Evolutionary conservation across 2,113 vertebrate species (phyloP).

Genomic region (Empidonax traillii): DNA sequence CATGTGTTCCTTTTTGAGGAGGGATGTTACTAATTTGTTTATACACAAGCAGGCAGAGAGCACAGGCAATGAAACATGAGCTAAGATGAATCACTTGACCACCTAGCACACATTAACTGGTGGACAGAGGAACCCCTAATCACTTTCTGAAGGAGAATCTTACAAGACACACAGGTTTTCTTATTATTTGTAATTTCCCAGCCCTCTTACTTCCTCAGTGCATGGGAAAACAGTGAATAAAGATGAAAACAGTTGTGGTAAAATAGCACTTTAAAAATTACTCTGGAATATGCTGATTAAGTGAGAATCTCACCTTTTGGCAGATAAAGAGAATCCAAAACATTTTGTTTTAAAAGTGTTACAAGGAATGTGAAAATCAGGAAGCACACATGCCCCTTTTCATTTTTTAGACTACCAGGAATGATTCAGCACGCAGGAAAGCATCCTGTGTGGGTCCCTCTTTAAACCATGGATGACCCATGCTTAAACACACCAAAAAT

Average conservation of each 20-base stretch:
- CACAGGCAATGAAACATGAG: background rate
- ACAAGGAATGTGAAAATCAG: background rate
- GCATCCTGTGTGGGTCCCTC: background rate
- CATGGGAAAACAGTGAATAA: background rate
- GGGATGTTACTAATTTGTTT: background rate
- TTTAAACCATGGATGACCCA: background rate
- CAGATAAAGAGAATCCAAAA: background rate
- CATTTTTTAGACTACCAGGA: background rate
- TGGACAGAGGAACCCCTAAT: background rate
- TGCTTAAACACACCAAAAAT: background rate
- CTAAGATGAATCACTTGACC: background rate
- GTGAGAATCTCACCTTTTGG: background rate
- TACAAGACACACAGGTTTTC: background rate
- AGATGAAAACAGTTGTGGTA: background rate
- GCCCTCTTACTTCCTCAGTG: background rate
- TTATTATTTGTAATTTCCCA: background rate
- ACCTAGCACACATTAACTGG: background rate
- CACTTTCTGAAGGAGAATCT: background rate
- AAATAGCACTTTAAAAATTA: background rate
- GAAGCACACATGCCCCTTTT: background rate
- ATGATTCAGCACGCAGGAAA: background rate
- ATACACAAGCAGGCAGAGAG: background rate
- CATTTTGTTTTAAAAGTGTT: background rate
- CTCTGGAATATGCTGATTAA: background rate
- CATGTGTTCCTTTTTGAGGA: background rate